These are phyloP conservation scores for Andricus grossulariae DNA, from an alignment of 1,140 invertebrate genomes.

Conservation along the genomic window DNA sequence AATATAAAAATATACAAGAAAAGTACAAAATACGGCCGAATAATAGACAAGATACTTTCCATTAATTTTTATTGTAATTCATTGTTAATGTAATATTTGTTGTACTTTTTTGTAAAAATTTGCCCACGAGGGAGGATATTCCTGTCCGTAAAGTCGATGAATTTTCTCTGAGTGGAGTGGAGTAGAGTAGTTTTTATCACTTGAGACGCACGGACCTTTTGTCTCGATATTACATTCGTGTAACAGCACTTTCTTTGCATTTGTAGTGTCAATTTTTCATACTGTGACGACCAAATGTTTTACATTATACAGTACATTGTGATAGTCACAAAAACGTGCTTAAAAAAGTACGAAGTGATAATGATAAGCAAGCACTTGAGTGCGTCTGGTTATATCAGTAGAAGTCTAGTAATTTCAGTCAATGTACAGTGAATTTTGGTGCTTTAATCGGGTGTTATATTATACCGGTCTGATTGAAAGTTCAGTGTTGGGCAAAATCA, in stretches of 20 bases:
- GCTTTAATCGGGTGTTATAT: neutral
- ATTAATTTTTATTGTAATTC: too few species aligned
- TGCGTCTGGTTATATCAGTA: neutral
- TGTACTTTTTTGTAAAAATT: too few species aligned
- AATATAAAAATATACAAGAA: too few species aligned
- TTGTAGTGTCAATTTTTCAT: constrained; percentile 25
- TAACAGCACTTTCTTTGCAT: neutral
- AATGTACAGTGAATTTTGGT: neutral
- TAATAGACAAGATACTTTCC: too few species aligned
- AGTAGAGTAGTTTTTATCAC: constrained; percentile 13
- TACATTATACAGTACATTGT: constrained; percentile 20
- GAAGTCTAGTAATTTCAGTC: constrained; percentile 1
- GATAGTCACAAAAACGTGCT: constrained; percentile 20
- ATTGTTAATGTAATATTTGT: too few species aligned
- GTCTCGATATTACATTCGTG: neutral
- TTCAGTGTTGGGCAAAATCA: constrained; percentile 22
- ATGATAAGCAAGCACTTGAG: neutral
- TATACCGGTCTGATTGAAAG: neutral
- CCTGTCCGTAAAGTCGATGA: neutral
- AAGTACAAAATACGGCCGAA: too few species aligned
- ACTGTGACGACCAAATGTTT: constrained; percentile 27
- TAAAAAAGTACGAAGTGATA: neutral
- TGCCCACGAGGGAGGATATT: too few species aligned
- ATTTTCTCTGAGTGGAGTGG: neutral
- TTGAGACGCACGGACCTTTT: constrained; percentile 9